Conservation (phyloP, 2,888 invertebrate species). For the Heliconius charithonia region DNA sequence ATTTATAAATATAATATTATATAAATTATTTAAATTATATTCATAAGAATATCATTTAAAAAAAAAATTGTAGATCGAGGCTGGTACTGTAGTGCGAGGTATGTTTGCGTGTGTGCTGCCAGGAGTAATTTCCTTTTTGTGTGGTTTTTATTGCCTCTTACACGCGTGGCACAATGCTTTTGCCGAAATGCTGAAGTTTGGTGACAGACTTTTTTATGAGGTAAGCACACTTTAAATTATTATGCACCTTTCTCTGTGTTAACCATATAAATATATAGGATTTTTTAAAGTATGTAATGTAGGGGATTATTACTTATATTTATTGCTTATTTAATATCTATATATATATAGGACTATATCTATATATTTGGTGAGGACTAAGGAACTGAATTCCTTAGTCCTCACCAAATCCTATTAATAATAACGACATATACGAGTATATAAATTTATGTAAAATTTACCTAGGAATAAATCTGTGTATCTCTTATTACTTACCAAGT, state of each 20-base stretch:
- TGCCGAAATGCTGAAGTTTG: slow-evolving; percentile 95
- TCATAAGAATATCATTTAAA: neutral
- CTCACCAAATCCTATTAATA: no score
- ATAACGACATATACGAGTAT: no score
- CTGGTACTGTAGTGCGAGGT: slow-evolving; percentile 79
- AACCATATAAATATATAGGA: neutral
- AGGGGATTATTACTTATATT: no score
- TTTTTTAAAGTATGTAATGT: no score
- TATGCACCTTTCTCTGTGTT: neutral
- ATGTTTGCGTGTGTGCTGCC: slow-evolving; percentile 90
- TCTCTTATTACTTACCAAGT: no score
- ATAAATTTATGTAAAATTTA: no score
- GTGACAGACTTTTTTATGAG: slow-evolving; percentile 88
- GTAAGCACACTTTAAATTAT: slow-evolving; percentile 52
- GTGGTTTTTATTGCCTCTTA: slow-evolving; percentile 93
- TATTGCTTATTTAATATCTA: no score
- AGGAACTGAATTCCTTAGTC: no score
- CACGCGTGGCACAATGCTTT: slow-evolving; percentile 97
- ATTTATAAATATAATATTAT: no score
- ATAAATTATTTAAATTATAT: neutral
- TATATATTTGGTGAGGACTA: no score
- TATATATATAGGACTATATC: no score
- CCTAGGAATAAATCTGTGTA: no score
- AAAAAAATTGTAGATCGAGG: slow-evolving; percentile 64
- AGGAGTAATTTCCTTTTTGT: slow-evolving; percentile 87